Percentiles rank a stretch among this genome's conserved stretches.
Conservation (phyloP, 1,140 invertebrate genomes). For the Drosophila trapezifrons region DNA sequence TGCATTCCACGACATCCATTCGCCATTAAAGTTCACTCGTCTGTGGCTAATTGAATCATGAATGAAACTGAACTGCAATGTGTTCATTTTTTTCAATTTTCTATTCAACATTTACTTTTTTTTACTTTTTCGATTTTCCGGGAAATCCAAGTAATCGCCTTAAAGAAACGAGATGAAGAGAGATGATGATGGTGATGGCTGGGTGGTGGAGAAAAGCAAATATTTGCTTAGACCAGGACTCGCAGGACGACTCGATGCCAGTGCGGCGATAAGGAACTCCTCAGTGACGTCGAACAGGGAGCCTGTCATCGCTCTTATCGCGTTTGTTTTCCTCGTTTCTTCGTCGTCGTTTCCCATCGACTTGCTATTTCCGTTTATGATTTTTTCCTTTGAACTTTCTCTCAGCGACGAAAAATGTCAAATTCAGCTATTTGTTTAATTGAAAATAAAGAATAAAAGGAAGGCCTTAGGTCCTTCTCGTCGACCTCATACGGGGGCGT, state of each 20-base stretch:
- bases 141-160: conserved; percentile 66
- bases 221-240: conserved; percentile 60
- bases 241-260: conserved; percentile 57
- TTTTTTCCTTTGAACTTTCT: conserved; percentile 69
- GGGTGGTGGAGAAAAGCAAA: conserved; percentile 34
- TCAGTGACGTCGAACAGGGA: conserved; percentile 19
- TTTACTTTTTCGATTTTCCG: conserved; percentile 27
- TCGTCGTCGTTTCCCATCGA: conserved; percentile 14
- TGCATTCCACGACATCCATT: conserved; percentile 15
- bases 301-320: conserved; percentile 64
- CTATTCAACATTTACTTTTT: background rate
- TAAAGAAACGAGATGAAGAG: conserved; percentile 15
- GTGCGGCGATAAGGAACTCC: conserved; percentile 62
- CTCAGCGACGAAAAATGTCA: conserved; percentile 64
- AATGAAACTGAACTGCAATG: conserved; percentile 66
- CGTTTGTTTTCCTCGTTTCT: conserved; percentile 29
- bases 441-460: conserved; percentile 59
- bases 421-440: conserved; percentile 83
- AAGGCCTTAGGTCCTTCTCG: background rate
- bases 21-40: conserved; percentile 51
- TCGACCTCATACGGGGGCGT: conserved; percentile 32
- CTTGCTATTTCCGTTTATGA: conserved; percentile 73
- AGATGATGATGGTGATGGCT: background rate
- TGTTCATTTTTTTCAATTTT: conserved; percentile 41
- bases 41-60: conserved; percentile 77